A percentile compares a stretch with the other conserved stretches of the same genome.
These are phyloP conservation scores for Mercenaria mercenaria DNA, from an alignment of 1,140 invertebrate genomes.

Conservation along the genomic window DNA sequence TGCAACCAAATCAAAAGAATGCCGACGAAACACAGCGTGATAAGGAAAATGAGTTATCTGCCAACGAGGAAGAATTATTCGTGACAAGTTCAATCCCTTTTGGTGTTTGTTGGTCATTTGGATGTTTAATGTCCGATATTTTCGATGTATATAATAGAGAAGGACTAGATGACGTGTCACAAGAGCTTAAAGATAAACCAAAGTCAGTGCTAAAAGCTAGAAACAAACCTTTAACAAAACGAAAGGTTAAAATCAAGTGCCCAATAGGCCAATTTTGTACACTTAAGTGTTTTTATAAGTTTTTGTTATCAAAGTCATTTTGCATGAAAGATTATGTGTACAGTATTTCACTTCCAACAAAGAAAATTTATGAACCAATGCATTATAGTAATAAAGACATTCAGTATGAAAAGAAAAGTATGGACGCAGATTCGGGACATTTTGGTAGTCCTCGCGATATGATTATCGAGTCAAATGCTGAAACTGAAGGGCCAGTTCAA, in stretches of 20 bases:
- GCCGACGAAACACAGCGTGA: neutral
- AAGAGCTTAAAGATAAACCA: neutral
- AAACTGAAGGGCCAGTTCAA: neutral
- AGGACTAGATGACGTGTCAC: neutral
- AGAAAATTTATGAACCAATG: constrained; percentile 43
- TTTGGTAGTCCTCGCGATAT: too few relatives aligned
- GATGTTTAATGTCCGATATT: constrained; percentile 19
- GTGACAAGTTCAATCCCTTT: constrained; percentile 9
- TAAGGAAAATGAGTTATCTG: neutral
- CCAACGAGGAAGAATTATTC: neutral
- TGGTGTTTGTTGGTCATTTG: constrained; percentile 41
- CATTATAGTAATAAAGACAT: too few relatives aligned
- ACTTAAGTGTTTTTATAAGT: constrained; percentile 33
- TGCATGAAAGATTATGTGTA: neutral
- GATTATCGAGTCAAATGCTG: too few relatives aligned
- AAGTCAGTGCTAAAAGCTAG: neutral
- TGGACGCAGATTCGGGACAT: too few relatives aligned
- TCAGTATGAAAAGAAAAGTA: too few relatives aligned
- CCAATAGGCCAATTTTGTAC: neutral
- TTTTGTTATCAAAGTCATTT: constrained; percentile 4
- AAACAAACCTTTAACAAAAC: neutral
- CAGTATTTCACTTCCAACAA: neutral
- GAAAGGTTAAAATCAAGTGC: neutral
- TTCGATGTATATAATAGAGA: neutral
- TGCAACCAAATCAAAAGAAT: neutral